Evolutionary conservation across 2,888 invertebrate species (phyloP).

Genomic region (Blomia tropicalis): DNA sequence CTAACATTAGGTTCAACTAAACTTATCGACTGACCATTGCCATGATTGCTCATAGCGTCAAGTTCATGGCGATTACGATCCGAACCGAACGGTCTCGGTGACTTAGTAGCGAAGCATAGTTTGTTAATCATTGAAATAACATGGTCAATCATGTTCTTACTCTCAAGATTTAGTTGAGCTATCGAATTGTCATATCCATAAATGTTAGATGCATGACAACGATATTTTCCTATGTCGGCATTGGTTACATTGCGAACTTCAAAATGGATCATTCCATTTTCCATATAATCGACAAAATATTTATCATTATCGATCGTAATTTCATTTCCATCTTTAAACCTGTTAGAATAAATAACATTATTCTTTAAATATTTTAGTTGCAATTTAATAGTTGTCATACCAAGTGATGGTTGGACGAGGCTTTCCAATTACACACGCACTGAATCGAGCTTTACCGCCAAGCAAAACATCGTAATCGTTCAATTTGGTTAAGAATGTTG

Average conservation of each 20-base stretch:
- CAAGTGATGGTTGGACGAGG: conserved; percentile 77
- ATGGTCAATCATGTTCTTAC: conserved; percentile 37
- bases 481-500: conserved; percentile 70
- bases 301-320: conserved; percentile 61
- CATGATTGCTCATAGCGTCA: not conserved
- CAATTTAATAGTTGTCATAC: too few relatives aligned
- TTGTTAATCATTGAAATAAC: not conserved
- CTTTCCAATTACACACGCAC: conserved; percentile 70
- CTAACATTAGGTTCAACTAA: not conserved
- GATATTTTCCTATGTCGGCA: conserved; percentile 67
- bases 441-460: conserved; percentile 77
- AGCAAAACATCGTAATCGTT: conserved; percentile 71
- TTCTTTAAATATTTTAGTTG: not conserved
- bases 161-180: conserved; percentile 62
- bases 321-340: conserved; percentile 44
- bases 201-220: conserved; percentile 62
- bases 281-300: conserved; percentile 63
- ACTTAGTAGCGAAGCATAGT: conserved; percentile 7
- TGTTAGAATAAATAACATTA: conserved; percentile 18
- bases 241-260: conserved; percentile 52
- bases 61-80: too few relatives aligned
- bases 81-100: not conserved
- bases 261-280: conserved; percentile 62
- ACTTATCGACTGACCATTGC: not conserved
- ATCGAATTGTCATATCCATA: conserved; percentile 66